Base-by-base conservation (phyloP, 2,113 vertebrate genomes). In the Crypturellus undulatus region DNA sequence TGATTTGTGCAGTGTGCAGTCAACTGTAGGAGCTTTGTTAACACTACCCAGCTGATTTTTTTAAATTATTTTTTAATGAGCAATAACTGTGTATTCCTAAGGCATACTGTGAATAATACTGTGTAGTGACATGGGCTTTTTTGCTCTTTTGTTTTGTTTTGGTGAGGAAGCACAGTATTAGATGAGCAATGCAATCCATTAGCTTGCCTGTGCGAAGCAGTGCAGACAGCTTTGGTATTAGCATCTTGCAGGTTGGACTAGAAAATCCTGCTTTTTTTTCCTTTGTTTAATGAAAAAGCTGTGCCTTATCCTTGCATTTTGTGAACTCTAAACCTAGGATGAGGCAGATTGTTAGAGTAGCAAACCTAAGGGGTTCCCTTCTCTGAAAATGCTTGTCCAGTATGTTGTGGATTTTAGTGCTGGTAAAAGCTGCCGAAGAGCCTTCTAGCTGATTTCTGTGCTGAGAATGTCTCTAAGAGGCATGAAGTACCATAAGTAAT, bases 391-490 rank as follows among this genome's bases (percentile, higher is more conserved):
- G 11, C 28, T 73, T 49, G n/a, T 87, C 81, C 47, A 91, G 42
- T 26, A 92, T 91, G 71, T 80, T 68, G 4, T 3, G 36, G 78
- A 79, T 73, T 87, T 95, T 62, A 60, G 60, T 26, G 68, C 89
- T 95, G 84, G 42, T 2, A 25, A 22, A 75, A 75, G 69, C 76
- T 90, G 76, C 64, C 42, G 38, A 43, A 70, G 70, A 89, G 14
- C 71, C 51, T 87, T 49, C 58, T 56, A 69, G 70, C 80, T 91
- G 73, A 76, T 92, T 65, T 84, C 65, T 71, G 65, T 3, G 0
- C 36, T 24, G 30, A 88, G 63, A 79, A 45, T 68, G 78, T 95
- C 82, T 94, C 47, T 95, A 86, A 92, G 42, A 77, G 62, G 45
- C 28, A 56, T 91, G 80, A 85, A 38, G 51, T 77, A 63, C 79